Conservation (phyloP, 2,888 invertebrate species). For the Orchesellides sinensis region DNA sequence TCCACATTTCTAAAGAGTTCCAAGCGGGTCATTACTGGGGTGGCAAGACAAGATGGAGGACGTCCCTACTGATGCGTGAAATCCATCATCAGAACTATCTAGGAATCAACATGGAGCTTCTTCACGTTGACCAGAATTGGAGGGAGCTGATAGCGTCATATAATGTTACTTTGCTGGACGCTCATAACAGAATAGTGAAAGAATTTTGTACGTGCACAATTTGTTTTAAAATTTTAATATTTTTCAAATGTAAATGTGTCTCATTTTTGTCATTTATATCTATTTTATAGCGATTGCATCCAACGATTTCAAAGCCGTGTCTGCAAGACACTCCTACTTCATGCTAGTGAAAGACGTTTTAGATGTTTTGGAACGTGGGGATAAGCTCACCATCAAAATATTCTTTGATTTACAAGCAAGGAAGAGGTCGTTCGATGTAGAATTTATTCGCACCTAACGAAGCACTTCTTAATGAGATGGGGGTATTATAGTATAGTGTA, state of each 20-base stretch:
- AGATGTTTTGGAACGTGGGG: slow-evolving; percentile 59
- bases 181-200: slow-evolving; percentile 65
- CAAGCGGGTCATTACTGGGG: slow-evolving; percentile 68
- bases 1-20: slow-evolving; percentile 67
- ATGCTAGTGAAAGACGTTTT: slow-evolving; percentile 65
- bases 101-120: slow-evolving; percentile 66
- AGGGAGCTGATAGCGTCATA: slow-evolving; percentile 65
- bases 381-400: slow-evolving; percentile 64
- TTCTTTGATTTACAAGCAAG: slow-evolving; percentile 66
- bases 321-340: slow-evolving; percentile 69
- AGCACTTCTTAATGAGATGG: background rate
- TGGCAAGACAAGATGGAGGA: slow-evolving; percentile 62
- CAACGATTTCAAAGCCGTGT: slow-evolving; percentile 69
- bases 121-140: slow-evolving; percentile 66
- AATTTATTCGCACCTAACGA: slow-evolving; percentile 55
- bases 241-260: background rate
- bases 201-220: slow-evolving; percentile 60
- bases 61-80: slow-evolving; percentile 60
- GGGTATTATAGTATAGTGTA: background rate
- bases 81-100: slow-evolving; percentile 65
- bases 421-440: slow-evolving; percentile 66
- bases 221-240: too few relatives aligned
- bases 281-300: slow-evolving; percentile 62
- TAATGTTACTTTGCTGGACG: slow-evolving; percentile 67
- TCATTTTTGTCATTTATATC: background rate